Evolutionary conservation across 2,113 vertebrate species (phyloP), one percentile per base, ranked within the genome.

Genomic region (Neodon shergylaensis): DNA sequence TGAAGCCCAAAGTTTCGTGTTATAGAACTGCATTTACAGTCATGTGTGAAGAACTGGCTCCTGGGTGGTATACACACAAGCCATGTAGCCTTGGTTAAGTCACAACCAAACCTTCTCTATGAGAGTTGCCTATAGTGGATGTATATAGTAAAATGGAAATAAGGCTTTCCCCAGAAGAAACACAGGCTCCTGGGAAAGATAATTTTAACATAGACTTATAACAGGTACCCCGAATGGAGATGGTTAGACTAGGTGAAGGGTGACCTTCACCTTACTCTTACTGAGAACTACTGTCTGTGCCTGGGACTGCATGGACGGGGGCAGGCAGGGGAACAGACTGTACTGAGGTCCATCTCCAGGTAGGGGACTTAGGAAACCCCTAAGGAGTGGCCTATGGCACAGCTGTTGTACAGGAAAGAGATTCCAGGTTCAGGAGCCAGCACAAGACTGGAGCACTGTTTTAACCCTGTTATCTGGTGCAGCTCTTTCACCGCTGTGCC

Each of bases 241-340:
- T 2, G n/a, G 66, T 3, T 10, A 47, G 76, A 47, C 47, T 5
- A 17, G 65, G 42, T 5, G 31, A 44, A 36, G 22, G 24, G 52
- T 74, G 12, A 49, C 7, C 39, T 42, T 5, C 36, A 14, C 2
- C 44, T 28, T 2, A 14, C 13, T 68, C 49, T 58, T 58, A 7
- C 58, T 58, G 58, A 58, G 58, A 58, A 58, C 0, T 28, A 13
- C 36, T 74, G 90, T 83, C 85, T 72, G 72, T 16, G 10, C 22
- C 0, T 14, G 28, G 72, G 54, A 33, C 49, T 11, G 21, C 0
- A 7, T 13, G 13, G 33, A 19, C 0, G 2, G 1, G 13, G 7
- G 0, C 4, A 65, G 47, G 7, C 10, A 14, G 0, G 7, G 58
- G 21, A 1, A 21, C 11, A 49, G 31, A 31, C 36, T 94, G n/a